These are phyloP conservation scores for Ianthella basta DNA, from an alignment of 37 sponge, comb jelly and placozoan species.

Conservation along the genomic window DNA sequence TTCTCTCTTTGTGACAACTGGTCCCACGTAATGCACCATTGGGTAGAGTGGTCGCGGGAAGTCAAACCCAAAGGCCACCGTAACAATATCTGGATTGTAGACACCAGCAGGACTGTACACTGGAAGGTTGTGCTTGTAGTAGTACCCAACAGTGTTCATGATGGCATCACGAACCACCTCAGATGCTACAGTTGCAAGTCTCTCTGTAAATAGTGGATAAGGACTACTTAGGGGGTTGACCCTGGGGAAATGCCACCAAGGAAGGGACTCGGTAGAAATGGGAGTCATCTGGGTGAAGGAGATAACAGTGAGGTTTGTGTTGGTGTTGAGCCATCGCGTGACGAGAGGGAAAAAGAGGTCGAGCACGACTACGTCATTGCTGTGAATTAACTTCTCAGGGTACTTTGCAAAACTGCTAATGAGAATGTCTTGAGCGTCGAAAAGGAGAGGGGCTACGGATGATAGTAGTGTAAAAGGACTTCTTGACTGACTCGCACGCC, in stretches of 20 bases:
- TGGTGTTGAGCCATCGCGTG: neutral
- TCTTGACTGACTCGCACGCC: no score
- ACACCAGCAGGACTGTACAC: neutral
- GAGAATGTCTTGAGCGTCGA: no score
- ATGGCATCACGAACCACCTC: neutral
- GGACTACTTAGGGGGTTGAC: neutral
- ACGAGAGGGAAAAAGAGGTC: neutral
- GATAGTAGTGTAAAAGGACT: no score
- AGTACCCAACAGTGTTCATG: conserved; percentile 2
- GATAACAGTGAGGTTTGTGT: conserved; percentile 6
- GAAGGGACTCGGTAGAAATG: neutral
- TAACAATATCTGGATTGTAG: neutral
- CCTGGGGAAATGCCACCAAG: neutral
- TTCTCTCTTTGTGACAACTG: neutral
- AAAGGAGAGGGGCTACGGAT: no score
- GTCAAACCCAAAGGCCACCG: conserved; percentile 24
- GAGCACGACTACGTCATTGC: neutral
- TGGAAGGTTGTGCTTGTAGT: neutral
- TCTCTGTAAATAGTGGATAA: neutral
- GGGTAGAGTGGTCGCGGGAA: conserved; percentile 24
- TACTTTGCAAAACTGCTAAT: neutral
- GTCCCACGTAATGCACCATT: conserved; percentile 33
- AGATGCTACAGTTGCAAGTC: neutral
- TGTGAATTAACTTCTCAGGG: neutral
- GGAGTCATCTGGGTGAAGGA: neutral